Evolutionary conservation across 2,888 invertebrate species (phyloP).

Genomic region (Beris chalybata): DNA sequence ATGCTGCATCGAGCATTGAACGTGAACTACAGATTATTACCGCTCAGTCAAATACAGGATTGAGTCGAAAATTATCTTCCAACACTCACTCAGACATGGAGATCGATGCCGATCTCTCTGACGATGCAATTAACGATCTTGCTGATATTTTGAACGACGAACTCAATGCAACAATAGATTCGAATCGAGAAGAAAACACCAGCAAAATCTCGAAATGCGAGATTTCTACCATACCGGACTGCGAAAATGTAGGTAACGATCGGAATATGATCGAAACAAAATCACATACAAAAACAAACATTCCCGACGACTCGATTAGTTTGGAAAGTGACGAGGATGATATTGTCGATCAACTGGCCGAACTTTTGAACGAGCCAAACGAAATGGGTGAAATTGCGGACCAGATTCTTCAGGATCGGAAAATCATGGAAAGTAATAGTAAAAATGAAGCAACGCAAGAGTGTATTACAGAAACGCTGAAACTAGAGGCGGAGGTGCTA

Average conservation of each 20-base stretch:
- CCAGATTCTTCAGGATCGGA: background rate
- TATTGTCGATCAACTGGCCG: conserved; percentile 26
- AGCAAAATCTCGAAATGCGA: background rate
- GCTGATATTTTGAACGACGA: conserved; percentile 27
- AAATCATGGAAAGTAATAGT: background rate
- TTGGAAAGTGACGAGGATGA: conserved; percentile 9
- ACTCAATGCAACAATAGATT: background rate
- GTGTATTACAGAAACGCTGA: no score
- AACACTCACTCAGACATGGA: conserved; percentile 1
- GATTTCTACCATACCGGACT: background rate
- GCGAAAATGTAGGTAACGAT: background rate
- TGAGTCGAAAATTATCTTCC: background rate
- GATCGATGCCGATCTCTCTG: conserved; percentile 16
- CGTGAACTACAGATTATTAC: conserved; percentile 29
- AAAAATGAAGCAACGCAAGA: no score
- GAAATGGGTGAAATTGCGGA: conserved; percentile 11
- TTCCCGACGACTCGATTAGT: conserved; percentile 12
- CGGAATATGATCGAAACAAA: conserved; percentile 19
- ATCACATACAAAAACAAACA: conserved; percentile 11
- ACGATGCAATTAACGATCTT: conserved; percentile 26
- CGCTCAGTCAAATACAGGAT: conserved; percentile 12
- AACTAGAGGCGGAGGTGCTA: no score
- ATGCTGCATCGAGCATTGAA: background rate
- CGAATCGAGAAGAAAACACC: background rate
- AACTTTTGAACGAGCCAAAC: conserved; percentile 11